Evolutionary conservation across 2,797 vertebrate species (phyloP), one percentile per base, ranked within the genome.

Genomic region (Tokudaia muenninki): DNA sequence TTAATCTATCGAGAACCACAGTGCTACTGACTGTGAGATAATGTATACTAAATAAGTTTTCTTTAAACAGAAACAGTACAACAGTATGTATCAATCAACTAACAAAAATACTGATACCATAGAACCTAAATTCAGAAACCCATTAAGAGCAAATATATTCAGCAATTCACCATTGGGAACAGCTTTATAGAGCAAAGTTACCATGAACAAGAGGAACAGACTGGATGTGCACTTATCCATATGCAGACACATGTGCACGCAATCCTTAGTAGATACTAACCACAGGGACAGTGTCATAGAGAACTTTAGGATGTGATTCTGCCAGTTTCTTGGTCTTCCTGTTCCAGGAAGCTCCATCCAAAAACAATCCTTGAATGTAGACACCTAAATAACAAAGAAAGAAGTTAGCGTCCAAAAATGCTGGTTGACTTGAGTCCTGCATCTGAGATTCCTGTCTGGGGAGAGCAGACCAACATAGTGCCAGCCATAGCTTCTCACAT

Each of bases 331-430:
- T 99, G 47, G 95, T 98, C 94, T 99, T 98, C 81, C 99, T 98
- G 98, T 99, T 98, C 99, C 99, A 99, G 92, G 99, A 98, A 63
- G 99, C 99, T 55, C 99, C 99, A 29, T 99, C 99, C 75, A 99
- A 98, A 98, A 99, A 99, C 94, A 99, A 95, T 78, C 99, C 99
- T 52, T 98, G 94, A 93, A 99, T 78, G 91, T 99, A 99, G 95
- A 99, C 99, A 95, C 99, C 99, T 99, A 97, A 87, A 93, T 50
- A 61, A 65, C 81, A 96, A 94, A 94, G 75, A 88, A 79, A 86
- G 21, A 84, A 24, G 5, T 97, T 95, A 81, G 57, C 41, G 50
- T 22, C 47, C 55, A 55, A 57, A 89, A 6, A 41, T 26, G 6
- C 11, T 9, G 13, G 11, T 5, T 80, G 61, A 84, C 31, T 72